Percentiles rank a stretch among this genome's conserved stretches.
Evolutionary conservation across 2,888 invertebrate genomes (phyloP).

Genomic region (Unio pictorum): DNA sequence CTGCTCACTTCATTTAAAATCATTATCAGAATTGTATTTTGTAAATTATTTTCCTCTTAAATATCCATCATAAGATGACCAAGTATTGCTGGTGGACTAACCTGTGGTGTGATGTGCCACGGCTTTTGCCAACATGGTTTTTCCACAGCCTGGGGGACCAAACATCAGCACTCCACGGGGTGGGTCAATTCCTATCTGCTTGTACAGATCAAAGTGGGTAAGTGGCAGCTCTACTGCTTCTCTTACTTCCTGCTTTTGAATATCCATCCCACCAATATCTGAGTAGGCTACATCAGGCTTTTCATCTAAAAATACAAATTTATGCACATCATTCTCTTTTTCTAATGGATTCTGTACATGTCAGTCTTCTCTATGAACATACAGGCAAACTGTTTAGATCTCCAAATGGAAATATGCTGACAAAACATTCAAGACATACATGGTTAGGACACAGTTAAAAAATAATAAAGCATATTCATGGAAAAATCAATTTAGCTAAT

Average conservation of each 20-base stretch:
- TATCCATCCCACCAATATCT: conserved; percentile 99
- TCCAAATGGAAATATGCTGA: no score
- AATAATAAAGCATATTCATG: no score
- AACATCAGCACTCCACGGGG: conserved; percentile 98
- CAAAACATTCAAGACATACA: no score
- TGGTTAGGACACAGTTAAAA: no score
- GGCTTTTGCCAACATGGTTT: conserved; percentile 99
- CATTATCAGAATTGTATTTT: neutral
- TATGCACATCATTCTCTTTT: neutral
- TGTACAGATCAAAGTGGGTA: conserved; percentile 98
- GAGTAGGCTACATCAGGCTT: conserved; percentile 97
- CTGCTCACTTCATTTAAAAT: neutral
- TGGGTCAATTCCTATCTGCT: conserved; percentile 98
- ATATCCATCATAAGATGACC: neutral
- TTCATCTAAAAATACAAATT: conserved; percentile 80
- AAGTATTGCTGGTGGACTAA: conserved; percentile 65
- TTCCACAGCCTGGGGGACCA: conserved; percentile 99
- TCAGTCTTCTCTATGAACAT: no score
- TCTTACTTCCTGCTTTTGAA: conserved; percentile 99
- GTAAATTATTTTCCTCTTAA: neutral
- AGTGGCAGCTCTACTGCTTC: conserved; percentile 98
- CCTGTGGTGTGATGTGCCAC: conserved; percentile 98
- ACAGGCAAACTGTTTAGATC: no score
- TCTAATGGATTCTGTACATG: neutral
- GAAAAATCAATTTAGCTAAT: no score